A percentile compares a stretch with the other conserved stretches of the same genome.
These are phyloP conservation scores for Heterodera filipjevi DNA, from an alignment of 2,888 invertebrate species.

Conservation along the genomic window DNA sequence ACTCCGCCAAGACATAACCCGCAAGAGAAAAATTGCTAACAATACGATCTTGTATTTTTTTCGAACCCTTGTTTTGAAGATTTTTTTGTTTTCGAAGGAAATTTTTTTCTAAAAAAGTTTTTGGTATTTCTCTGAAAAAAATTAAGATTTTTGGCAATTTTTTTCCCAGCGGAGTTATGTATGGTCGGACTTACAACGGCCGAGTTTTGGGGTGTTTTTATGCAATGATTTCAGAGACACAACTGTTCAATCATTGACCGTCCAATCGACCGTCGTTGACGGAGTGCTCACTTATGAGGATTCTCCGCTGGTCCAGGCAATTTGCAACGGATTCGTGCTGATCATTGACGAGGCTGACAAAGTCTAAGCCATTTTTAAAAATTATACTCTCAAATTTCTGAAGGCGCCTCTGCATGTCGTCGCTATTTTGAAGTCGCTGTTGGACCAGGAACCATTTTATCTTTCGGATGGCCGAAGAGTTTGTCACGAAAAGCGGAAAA, in stretches of 20 bases:
- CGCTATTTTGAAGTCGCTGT: slow-evolving; percentile 90
- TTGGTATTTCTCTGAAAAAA: not conserved
- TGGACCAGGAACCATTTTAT: slow-evolving; percentile 84
- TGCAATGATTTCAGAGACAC: slow-evolving; percentile 75
- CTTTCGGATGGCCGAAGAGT: slow-evolving; percentile 90
- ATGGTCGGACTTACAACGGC: too few species aligned
- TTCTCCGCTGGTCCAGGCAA: slow-evolving; percentile 87
- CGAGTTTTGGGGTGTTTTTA: too few species aligned
- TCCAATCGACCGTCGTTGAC: slow-evolving; percentile 86
- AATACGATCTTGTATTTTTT: too few species aligned
- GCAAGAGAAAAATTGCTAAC: too few species aligned
- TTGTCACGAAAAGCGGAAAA: slow-evolving; percentile 67
- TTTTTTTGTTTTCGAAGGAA: too few species aligned
- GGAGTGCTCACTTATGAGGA: slow-evolving; percentile 90
- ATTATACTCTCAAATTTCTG: not conserved
- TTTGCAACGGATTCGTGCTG: slow-evolving; percentile 83
- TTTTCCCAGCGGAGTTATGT: too few species aligned
- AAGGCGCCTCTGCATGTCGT: slow-evolving; percentile 94
- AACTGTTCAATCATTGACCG: slow-evolving; percentile 83
- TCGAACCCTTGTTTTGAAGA: too few species aligned
- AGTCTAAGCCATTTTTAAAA: not conserved
- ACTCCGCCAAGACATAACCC: too few species aligned
- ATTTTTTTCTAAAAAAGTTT: too few species aligned
- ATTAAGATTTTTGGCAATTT: too few species aligned
- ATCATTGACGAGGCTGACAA: slow-evolving; percentile 80